Base-by-base conservation (phyloP, 2,888 invertebrate species). In the Heteropelma amictum region DNA sequence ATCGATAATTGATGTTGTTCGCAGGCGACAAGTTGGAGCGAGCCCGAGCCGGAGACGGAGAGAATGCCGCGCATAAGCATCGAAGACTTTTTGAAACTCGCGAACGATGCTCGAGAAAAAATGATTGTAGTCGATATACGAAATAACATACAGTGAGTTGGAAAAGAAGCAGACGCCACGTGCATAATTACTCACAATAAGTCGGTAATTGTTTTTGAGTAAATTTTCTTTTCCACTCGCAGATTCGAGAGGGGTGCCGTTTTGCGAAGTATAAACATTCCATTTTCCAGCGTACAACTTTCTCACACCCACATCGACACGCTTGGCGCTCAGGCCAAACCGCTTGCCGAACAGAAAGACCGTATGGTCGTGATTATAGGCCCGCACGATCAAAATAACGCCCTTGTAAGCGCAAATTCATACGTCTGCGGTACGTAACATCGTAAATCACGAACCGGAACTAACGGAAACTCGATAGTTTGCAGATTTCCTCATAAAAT, bases 201-300 rank as follows among this genome's bases (percentile, higher is more conserved):
- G n/a, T n/a, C n/a, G n/a, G n/a, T n/a, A n/a, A n/a, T n/a, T n/a
- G n/a, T n/a, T n/a, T n/a, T n/a, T n/a, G n/a, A n/a, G n/a, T n/a
- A n/a, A n/a, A n/a, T n/a, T n/a, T n/a, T 64, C 72, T 74, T 12
- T 54, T 82, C 83, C 35, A 12, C 72, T 71, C 42, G 30, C 80
- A 96, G 96, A 83, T 98, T 92, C 87, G 93, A 94, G 73, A 93
- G 95, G 81, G 95, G 95, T 64, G 93, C 95, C 75, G 92, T 98
- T 64, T 93, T 93, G 10, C 93, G 93, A 56, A 97, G 97, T 87
- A 92, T 97, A 60, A 98, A 97, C 90, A 94, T 98, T 84, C 97
- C 98, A 2, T 96, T 95, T 89, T 94, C 94, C 49, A 93, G 94
- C 14, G 94, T 97, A 0, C 93, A 93, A 75, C 90, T 95, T 58